Evolutionary conservation across 1,140 invertebrate genomes (phyloP).

Genomic region (Sesamia nonagrioides): DNA sequence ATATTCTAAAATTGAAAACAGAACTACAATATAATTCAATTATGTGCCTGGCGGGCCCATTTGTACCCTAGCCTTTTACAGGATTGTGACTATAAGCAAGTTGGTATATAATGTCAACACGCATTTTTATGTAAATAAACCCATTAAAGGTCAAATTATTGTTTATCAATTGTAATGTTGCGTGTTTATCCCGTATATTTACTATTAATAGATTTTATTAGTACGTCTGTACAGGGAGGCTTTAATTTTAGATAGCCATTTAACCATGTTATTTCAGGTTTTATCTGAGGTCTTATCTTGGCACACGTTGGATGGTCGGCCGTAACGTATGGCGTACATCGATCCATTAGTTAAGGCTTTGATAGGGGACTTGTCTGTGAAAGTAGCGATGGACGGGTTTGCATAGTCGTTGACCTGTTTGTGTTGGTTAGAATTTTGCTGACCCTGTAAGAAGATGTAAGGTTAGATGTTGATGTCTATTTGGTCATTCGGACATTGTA

Average conservation of each 20-base stretch:
- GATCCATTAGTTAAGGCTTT: not conserved
- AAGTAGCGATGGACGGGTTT: not conserved
- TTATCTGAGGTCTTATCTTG: conserved; percentile 11
- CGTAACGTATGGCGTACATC: not conserved
- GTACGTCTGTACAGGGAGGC: not conserved
- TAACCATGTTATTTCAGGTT: not conserved
- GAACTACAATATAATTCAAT: conserved; percentile 16
- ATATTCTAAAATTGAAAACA: conserved; percentile 23
- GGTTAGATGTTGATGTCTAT: too few species aligned
- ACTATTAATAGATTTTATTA: conserved; percentile 25
- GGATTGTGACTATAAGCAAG: not conserved
- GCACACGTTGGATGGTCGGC: not conserved
- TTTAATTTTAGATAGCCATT: conserved; percentile 25
- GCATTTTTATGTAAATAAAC: conserved; percentile 38
- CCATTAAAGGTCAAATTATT: conserved; percentile 29
- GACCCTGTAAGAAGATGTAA: not conserved
- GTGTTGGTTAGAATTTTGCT: not conserved
- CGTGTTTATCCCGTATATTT: not conserved
- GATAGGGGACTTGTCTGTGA: not conserved
- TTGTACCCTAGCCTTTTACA: not conserved
- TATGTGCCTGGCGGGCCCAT: not conserved
- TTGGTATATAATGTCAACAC: conserved; percentile 12
- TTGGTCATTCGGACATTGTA: too few species aligned
- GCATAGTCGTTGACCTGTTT: not conserved
- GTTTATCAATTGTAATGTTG: conserved; percentile 5